A percentile compares a stretch with the other conserved stretches of the same genome.
Conservation (phyloP, 37 sponge, comb jelly and placozoan species). For the Oopsacas minuta region DNA sequence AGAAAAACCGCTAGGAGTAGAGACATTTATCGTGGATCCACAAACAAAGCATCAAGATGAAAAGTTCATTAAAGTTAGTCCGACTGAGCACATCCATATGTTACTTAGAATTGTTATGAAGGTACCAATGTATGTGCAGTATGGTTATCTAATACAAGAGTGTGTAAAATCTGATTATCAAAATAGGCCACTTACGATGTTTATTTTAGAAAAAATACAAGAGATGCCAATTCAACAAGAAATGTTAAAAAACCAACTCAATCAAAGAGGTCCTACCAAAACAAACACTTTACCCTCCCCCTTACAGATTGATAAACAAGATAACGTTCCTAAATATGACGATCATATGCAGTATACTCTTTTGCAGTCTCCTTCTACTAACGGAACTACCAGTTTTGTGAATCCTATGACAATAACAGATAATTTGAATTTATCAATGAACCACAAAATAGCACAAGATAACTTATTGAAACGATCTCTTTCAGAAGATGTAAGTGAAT, state of each 20-base stretch:
- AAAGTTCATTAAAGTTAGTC: background rate
- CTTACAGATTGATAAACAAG: background rate
- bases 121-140: background rate
- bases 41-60: slow-evolving; percentile 7
- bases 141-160: background rate
- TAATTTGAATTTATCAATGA: background rate
- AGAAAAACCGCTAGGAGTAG: background rate
- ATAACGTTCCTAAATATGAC: background rate
- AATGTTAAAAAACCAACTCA: slow-evolving; percentile 3
- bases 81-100: background rate
- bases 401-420: background rate
- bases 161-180: background rate
- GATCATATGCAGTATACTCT: background rate
- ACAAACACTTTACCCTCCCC: background rate
- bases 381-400: background rate
- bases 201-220: background rate
- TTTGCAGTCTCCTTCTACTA: background rate
- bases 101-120: background rate
- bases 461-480: background rate
- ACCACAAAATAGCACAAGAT: background rate
- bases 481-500: background rate
- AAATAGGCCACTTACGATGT: background rate
- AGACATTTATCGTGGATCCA: slow-evolving; percentile 13
- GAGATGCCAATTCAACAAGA: background rate
- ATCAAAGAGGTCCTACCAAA: background rate